These are phyloP conservation scores for Tribolium freemani DNA, from an alignment of 2,888 invertebrate species.

Conservation along the genomic window DNA sequence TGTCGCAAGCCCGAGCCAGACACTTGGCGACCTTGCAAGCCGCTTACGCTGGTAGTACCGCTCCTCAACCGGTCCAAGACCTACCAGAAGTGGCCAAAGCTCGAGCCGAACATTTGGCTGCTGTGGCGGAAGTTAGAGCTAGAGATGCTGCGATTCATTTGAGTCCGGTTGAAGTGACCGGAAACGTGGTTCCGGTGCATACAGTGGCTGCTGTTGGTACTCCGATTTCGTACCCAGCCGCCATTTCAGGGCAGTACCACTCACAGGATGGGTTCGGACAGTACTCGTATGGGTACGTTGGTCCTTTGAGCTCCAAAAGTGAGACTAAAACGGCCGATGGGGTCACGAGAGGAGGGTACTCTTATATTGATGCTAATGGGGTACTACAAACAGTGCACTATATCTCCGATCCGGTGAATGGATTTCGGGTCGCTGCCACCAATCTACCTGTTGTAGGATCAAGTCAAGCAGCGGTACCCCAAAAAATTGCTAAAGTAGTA, in stretches of 20 bases:
- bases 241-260: conserved; percentile 65
- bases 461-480: not conserved
- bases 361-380: conserved; percentile 79
- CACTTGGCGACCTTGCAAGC: conserved; percentile 64
- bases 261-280: conserved; percentile 70
- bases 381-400: conserved; percentile 76
- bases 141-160: conserved; percentile 57
- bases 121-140: conserved; percentile 56
- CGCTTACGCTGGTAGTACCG: conserved; percentile 42
- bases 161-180: conserved; percentile 55
- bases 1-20: conserved; percentile 62
- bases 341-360: conserved; percentile 76
- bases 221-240: conserved; percentile 52
- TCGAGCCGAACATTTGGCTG: conserved; percentile 64
- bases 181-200: conserved; percentile 56
- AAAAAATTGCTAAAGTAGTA: conserved; percentile 21
- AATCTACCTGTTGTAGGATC: conserved; percentile 69
- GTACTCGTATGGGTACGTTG: conserved; percentile 75
- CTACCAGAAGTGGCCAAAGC: conserved; percentile 62
- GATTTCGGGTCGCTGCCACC: conserved; percentile 77
- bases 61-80: conserved; percentile 56
- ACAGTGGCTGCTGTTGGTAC: conserved; percentile 49
- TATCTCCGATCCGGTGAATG: conserved; percentile 74
- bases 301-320: conserved; percentile 76
- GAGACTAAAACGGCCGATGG: conserved; percentile 75